Evolutionary conservation across 1,140 invertebrate species (phyloP).

Genomic region (Eueides isabella): DNA sequence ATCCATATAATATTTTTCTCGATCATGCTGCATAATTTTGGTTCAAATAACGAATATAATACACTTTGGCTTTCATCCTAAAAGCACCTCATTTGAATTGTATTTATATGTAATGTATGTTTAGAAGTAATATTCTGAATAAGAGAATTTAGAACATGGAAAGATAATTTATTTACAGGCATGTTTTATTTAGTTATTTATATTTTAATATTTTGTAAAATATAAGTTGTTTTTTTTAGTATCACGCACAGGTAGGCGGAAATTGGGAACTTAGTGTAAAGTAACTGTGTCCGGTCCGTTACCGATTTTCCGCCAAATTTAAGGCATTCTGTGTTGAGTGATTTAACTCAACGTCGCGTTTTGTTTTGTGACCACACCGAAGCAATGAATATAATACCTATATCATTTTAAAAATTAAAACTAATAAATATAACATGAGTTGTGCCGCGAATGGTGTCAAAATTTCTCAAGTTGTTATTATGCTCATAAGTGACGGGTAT

Average conservation of each 20-base stretch:
- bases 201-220: neutral
- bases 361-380: too few relatives aligned
- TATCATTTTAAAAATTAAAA: too few relatives aligned
- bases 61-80: neutral
- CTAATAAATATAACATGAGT: too few relatives aligned
- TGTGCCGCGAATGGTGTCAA: too few relatives aligned
- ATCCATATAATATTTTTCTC: neutral
- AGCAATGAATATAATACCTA: too few relatives aligned
- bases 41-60: constrained; percentile 18
- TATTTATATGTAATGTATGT: neutral
- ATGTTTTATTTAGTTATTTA: neutral
- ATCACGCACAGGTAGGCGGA: too few relatives aligned
- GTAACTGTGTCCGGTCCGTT: too few relatives aligned
- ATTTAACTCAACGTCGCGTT: too few relatives aligned
- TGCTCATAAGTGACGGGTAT: neutral
- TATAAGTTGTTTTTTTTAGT: neutral
- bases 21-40: neutral
- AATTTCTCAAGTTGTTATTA: too few relatives aligned
- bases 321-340: too few relatives aligned
- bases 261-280: too few relatives aligned
- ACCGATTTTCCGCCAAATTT: too few relatives aligned
- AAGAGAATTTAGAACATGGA: neutral
- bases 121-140: neutral
- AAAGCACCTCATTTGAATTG: neutral
- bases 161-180: neutral